Conservation (phyloP, 2,797 vertebrate genomes). For the Platyrinchus mystaceus region DNA sequence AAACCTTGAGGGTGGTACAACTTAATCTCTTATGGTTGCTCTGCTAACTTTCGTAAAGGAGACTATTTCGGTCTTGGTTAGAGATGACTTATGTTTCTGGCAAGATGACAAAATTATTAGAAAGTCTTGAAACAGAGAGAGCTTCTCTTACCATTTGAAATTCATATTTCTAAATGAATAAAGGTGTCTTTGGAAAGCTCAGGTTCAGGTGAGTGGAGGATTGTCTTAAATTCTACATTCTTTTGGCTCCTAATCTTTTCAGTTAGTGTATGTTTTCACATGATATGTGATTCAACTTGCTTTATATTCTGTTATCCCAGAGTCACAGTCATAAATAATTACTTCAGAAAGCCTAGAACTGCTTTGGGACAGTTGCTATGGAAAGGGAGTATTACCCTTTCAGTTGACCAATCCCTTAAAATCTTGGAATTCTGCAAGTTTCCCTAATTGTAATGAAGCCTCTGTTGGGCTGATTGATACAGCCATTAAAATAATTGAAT, state of each 20-base stretch:
- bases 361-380: neutral
- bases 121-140: neutral
- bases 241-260: neutral
- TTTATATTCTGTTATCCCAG: neutral
- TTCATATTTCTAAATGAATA: neutral
- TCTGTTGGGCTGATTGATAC: neutral
- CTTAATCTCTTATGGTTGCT: neutral
- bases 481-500: neutral
- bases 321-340: neutral
- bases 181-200: neutral
- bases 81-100: neutral
- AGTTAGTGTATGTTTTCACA: neutral
- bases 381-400: neutral
- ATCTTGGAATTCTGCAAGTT: neutral
- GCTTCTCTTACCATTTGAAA: neutral
- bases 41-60: neutral
- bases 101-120: neutral
- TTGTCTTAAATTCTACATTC: neutral
- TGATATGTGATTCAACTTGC: neutral
- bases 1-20: neutral
- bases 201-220: neutral
- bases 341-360: neutral
- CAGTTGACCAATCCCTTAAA: neutral
- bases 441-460: neutral
- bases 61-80: neutral